Base-by-base conservation (phyloP, 2,113 vertebrate species). In the Ciconia maguari region DNA sequence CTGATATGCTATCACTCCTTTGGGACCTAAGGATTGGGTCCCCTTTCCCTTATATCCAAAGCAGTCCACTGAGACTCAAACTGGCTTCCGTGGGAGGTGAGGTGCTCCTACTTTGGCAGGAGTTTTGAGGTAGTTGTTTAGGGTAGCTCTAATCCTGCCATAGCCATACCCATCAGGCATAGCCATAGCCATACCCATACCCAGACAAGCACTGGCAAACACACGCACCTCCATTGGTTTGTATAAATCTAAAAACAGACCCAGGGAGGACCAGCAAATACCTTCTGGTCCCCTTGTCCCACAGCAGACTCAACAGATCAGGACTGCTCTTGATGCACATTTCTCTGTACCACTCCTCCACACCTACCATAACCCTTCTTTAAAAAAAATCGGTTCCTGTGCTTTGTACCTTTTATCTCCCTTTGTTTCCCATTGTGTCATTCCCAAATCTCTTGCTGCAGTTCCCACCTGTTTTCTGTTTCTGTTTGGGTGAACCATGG, bases 371-470 rank as follows among this genome's bases (percentile, higher is more conserved):
- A 66, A 54, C 10, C 8, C 29, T 22, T 42, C 30, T 29, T 19
- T 2, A 3, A 17, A 58, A 48, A 68, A 29, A 75, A 36, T 1
- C 1, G 1, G 3, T 46, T 88, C 22, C 30, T 3, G 0, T 48
- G 21, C 41, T 69, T 55, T 66, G 66, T 54, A 44, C n/a, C 30
- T 5, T 42, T 79, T 55, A 22, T 72, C 19, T 52, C 26, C 5
- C 16, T 22, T 54, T 52, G 32, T 65, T 88, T 77, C 29, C 41
- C 17, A 15, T 1, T 60, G 10, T 72, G n/a, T 42, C 20, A 42
- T 49, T 61, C 60, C 21, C 18, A 84, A 52, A 36, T 24, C 9
- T 68, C 34, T 58, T 79, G 38, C 20, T 68, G 54, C 10, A 61
- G 6, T 61, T 68, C 22, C 46, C 25, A 46, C 21, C 5, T 22